These are phyloP conservation scores for Geodia barretti DNA, from an alignment of 37 sponge, comb jelly and placozoan genomes.

Conservation along the genomic window DNA sequence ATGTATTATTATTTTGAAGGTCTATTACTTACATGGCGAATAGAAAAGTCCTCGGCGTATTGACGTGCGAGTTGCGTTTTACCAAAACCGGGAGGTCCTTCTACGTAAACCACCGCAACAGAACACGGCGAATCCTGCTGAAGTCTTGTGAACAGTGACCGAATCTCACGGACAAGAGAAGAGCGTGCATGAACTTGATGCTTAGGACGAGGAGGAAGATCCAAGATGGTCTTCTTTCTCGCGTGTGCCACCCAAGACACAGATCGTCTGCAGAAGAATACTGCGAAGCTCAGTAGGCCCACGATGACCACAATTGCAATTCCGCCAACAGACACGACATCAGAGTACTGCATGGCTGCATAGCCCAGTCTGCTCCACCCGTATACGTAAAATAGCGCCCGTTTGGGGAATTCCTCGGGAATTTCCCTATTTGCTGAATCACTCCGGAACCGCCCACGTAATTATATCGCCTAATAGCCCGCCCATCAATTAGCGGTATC, in stretches of 20 bases:
- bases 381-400: too few species aligned
- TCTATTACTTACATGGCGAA: not conserved
- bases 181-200: not conserved
- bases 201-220: conserved; percentile 5
- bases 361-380: too few species aligned
- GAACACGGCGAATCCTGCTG: not conserved
- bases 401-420: too few species aligned
- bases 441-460: too few species aligned
- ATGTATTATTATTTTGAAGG: too few species aligned
- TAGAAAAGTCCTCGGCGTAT: not conserved
- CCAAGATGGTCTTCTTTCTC: not conserved
- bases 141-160: not conserved
- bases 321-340: not conserved
- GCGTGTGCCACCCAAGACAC: not conserved
- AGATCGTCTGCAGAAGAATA: not conserved
- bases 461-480: too few species aligned
- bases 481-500: too few species aligned
- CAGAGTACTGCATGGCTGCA: too few species aligned
- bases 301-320: not conserved
- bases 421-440: too few species aligned
- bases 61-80: conserved; percentile 8
- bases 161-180: not conserved
- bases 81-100: conserved; percentile 8
- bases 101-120: not conserved
- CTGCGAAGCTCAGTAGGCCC: not conserved